A percentile compares a stretch with the other conserved stretches of the same genome.
Evolutionary conservation across 2,888 invertebrate genomes (phyloP).

Genomic region (Xestia c-nigrum): DNA sequence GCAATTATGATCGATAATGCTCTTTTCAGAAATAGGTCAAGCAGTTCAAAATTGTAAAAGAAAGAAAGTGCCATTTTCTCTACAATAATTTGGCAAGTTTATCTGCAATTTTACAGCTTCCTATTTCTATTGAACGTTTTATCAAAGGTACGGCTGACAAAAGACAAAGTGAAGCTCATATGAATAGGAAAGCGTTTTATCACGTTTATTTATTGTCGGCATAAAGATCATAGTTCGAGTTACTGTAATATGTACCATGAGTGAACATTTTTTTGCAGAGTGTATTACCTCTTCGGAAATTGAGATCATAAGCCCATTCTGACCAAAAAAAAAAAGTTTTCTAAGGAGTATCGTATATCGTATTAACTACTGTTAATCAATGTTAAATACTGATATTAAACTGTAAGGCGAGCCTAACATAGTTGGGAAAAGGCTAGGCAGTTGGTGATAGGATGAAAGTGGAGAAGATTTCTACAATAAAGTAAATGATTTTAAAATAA

Average conservation of each 20-base stretch:
- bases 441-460: neutral
- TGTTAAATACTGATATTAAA: neutral
- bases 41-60: neutral
- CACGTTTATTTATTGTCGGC: neutral
- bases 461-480: neutral
- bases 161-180: constrained; percentile 12
- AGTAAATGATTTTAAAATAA: neutral
- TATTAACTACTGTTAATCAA: too few species aligned
- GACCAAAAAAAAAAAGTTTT: neutral
- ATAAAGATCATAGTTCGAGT: neutral
- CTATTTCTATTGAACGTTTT: neutral
- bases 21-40: neutral
- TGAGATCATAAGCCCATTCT: neutral
- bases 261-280: neutral
- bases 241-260: neutral
- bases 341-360: neutral
- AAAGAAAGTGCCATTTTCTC: neutral
- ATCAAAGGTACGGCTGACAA: constrained; percentile 7
- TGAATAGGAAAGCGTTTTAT: neutral
- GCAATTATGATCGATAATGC: neutral
- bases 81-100: neutral
- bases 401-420: neutral
- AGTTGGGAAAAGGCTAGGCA: neutral
- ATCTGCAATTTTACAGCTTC: constrained; percentile 1
- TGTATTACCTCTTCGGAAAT: neutral